Conservation (phyloP, 1,140 invertebrate species). For the Eurytemora carolleeae region DNA sequence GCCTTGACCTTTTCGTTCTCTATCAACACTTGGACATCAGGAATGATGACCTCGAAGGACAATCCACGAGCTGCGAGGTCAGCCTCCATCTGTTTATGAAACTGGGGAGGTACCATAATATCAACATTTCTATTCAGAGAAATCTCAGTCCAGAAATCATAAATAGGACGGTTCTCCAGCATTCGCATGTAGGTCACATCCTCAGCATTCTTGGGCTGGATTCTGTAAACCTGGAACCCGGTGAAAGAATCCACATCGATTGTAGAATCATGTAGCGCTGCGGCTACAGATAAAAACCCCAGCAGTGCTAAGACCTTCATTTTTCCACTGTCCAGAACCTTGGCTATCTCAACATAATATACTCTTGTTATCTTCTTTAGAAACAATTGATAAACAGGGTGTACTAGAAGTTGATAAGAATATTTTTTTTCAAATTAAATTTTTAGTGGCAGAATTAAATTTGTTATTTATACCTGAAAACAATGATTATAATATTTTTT, state of each 20-base stretch:
- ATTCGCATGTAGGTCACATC: neutral
- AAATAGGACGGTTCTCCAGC: neutral
- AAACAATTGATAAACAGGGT: no score
- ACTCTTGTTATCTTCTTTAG: no score
- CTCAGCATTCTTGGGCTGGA: neutral
- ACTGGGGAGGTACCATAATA: neutral
- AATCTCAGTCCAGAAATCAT: neutral
- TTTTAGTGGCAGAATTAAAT: no score
- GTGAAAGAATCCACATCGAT: neutral
- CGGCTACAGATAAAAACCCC: no score
- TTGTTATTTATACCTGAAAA: no score
- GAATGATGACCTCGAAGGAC: neutral
- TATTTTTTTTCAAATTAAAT: no score
- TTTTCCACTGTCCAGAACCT: no score
- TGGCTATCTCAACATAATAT: no score
- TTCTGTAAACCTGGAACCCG: neutral
- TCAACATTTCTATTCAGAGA: neutral
- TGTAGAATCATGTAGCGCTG: neutral
- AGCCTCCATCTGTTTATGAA: neutral
- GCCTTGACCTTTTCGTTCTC: neutral
- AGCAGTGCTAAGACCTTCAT: no score
- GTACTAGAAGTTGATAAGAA: no score
- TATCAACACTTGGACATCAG: neutral
- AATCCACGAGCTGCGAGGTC: neutral
- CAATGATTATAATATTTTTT: no score